Base-by-base conservation (phyloP, 2,113 vertebrate genomes). In the Pygathrix nemaeus region DNA sequence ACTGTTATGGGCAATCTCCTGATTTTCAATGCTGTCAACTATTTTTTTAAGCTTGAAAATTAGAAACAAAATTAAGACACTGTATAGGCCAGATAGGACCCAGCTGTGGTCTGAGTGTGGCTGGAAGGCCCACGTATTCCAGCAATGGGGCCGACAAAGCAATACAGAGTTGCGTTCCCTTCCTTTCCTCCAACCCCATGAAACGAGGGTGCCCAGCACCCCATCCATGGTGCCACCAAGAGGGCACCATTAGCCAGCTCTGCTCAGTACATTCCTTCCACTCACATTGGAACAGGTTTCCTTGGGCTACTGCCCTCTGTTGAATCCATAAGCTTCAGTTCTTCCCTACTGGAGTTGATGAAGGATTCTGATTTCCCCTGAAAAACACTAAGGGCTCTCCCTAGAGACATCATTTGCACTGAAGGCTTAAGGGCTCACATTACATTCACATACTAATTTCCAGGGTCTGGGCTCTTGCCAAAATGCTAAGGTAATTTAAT, bases 191-290 rank as follows among this genome's bases (percentile, higher is more conserved):
- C 40, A n/a, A 13, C 12, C 4, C 0, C 10, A 20, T 11, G 25
- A 18, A 52, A 9, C 16, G 45, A 80, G 73, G 48, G 48, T 32
- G 17, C 5, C 5, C 1, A 68, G 66, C 66, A 6, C 82, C 18
- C 27, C n/a, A 2, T 61, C 35, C 35, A 55, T 20, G 52, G 52
- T 55, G 52, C 52, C 52, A 27, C 66, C 0, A n/a, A 61, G 23
- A 20, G 40, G 57, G 57, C 6, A 0, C 11, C 17, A 21, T 13
- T n/a, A 0, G 17, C 50, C 8, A 1, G n/a, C 61, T 2, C 6
- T 23, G 55, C 48, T 13, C 3, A 8, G 57, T 38, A 55, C 21
- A 12, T 40, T 12, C 64, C 52, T 52, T 43, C 43, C n/a, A 18
- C 72, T 43, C 23, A 32, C 21, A 30, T 6, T 10, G 1, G 43